These are phyloP conservation scores for Labeo rohita DNA, from an alignment of 2,113 vertebrate genomes.

Conservation along the genomic window DNA sequence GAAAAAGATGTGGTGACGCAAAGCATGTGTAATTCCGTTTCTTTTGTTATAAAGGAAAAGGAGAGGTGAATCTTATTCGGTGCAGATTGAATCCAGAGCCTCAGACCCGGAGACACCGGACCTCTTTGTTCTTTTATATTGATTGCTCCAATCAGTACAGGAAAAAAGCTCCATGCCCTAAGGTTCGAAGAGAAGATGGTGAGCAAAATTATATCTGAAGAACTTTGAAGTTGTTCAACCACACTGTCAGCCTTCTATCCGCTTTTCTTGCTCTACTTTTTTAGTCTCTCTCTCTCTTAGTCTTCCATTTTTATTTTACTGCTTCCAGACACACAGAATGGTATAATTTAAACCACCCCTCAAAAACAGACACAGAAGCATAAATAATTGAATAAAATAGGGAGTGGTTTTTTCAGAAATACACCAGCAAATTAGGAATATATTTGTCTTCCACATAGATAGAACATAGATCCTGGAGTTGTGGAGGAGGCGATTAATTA, in stretches of 20 bases:
- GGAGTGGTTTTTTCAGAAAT: constrained; percentile 67
- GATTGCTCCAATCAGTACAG: constrained; percentile 64
- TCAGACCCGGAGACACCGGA: constrained; percentile 48
- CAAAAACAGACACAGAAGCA: constrained; percentile 73
- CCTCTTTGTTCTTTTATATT: constrained; percentile 63
- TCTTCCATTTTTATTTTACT: constrained; percentile 39
- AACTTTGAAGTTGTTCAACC: constrained; percentile 70
- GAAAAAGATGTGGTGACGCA: constrained; percentile 64
- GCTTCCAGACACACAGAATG: constrained; percentile 63
- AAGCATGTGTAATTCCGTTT: constrained; percentile 54
- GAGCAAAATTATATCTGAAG: constrained; percentile 61
- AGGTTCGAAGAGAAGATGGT: constrained; percentile 65
- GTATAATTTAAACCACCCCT: constrained; percentile 73
- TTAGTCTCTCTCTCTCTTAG: background rate
- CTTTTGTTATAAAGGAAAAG: constrained; percentile 2
- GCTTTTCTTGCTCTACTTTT: constrained; percentile 14
- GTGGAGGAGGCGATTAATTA: constrained; percentile 64
- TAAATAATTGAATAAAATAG: constrained; percentile 80
- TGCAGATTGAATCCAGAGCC: constrained; percentile 67
- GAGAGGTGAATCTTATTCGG: constrained; percentile 37
- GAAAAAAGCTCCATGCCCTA: constrained; percentile 61
- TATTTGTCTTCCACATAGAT: constrained; percentile 62
- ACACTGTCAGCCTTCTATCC: constrained; percentile 38
- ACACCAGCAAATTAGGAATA: constrained; percentile 74
- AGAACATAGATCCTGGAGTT: constrained; percentile 65